phyloP scores from a whole-genome alignment of 2,888 invertebrate genomes.

The Papilio gigon region DNA sequence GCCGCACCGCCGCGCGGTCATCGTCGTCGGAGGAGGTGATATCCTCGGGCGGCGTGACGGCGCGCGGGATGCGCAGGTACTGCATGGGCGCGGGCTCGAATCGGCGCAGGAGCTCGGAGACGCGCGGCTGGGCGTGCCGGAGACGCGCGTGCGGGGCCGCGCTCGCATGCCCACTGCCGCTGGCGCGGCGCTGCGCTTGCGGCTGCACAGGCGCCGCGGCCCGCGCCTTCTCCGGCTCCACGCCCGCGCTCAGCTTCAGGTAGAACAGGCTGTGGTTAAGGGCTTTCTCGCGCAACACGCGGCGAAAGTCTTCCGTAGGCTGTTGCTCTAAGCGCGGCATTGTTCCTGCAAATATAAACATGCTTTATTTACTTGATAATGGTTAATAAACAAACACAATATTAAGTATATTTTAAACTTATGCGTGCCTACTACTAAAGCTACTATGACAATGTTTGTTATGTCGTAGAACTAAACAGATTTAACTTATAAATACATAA shows the following conservation, averaged over 20 bases:
- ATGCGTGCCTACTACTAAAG: too few relatives aligned
- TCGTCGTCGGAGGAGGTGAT: conserved; percentile 78
- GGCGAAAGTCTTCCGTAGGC: conserved; percentile 75
- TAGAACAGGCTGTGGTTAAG: conserved; percentile 78
- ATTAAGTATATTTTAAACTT: too few relatives aligned
- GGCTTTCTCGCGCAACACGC: conserved; percentile 77
- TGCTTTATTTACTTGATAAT: not conserved
- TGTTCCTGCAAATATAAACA: conserved; percentile 48
- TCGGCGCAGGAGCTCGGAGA: conserved; percentile 71
- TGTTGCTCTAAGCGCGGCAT: conserved; percentile 75
- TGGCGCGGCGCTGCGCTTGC: conserved; percentile 46
- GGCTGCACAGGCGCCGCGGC: conserved; percentile 46
- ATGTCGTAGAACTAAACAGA: not conserved
- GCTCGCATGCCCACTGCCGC: conserved; percentile 69
- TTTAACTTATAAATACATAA: not conserved
- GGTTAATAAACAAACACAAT: not conserved
- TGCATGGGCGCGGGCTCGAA: conserved; percentile 78
- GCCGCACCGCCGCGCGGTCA: conserved; percentile 73
- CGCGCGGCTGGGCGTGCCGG: conserved; percentile 71
- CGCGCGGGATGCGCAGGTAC: conserved; percentile 74
- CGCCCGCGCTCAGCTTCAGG: conserved; percentile 73
- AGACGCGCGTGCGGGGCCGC: conserved; percentile 70
- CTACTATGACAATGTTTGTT: too few relatives aligned
- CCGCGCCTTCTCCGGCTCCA: conserved; percentile 56
- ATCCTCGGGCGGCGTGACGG: conserved; percentile 71